Evolutionary conservation across 2,113 vertebrate genomes (phyloP), one percentile per base, ranked within the genome.

Genomic region (Mus musculus): DNA sequence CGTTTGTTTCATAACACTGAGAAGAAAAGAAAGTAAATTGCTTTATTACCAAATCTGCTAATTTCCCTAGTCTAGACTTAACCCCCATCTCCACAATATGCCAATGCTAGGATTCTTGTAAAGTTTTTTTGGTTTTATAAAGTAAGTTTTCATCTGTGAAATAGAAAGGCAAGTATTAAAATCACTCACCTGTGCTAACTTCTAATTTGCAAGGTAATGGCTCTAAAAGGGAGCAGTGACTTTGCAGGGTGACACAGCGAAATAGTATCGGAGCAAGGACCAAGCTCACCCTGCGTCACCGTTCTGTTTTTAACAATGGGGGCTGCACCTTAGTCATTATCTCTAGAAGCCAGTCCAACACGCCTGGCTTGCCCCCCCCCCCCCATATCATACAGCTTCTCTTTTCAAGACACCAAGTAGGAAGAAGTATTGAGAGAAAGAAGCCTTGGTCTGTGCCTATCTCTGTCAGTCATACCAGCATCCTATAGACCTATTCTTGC

Each of bases 161-260:
- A 65, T n/a, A 84, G n/a, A 88, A 89, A 91, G 89, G 46, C 46
- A 71, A 30, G 6, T 89, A 49, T 77, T 61, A 71, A 86, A 89
- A 67, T 52, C 39, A 24, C 84, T 88, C 59, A 85, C 80, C 30
- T 56, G 24, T 65, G 49, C 49, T 46, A 87, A 16, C 42, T 28
- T 69, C 72, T 90, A 54, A 49, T 90, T 96, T 81, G 65, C 30
- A 19, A 88, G 90, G 14, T 92, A 92, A 46, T 30, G 89, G 85
- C 63, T 39, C 84, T 17, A 52, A 85, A 93, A 67, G 73, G 78
- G 30, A 71, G 26, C 16, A 22, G 3, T 93, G 76, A 84, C 52
- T 95, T 93, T 59, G 33, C 94, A 14, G 67, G 54, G 85, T 92
- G 39, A 76, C 36, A 56, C 33, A 54, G 33, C n/a, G 80, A 52